Conservation (phyloP, 1,140 invertebrate species). For the Leucophenga varia region DNA sequence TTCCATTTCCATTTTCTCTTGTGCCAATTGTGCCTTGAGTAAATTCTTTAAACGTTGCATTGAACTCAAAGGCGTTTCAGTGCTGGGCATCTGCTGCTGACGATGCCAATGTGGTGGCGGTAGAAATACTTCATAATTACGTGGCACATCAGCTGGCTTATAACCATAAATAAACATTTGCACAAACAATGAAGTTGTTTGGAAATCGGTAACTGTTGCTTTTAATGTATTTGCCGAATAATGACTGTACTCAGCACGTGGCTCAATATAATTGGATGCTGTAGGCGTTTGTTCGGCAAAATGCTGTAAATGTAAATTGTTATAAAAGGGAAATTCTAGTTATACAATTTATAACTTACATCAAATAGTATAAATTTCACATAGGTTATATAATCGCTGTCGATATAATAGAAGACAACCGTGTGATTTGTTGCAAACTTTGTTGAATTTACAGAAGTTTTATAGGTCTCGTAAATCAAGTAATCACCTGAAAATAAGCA, state of each 20-base stretch:
- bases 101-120: slow-evolving; percentile 16
- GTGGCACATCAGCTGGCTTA: slow-evolving; percentile 15
- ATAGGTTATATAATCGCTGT: slow-evolving; percentile 40
- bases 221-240: slow-evolving; percentile 31
- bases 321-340: too few relatives aligned
- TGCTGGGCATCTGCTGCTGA: not conserved
- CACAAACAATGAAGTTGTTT: slow-evolving; percentile 30
- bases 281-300: slow-evolving; percentile 7
- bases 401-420: slow-evolving; percentile 40
- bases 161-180: slow-evolving; percentile 47
- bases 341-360: too few relatives aligned
- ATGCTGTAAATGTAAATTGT: slow-evolving; percentile 21
- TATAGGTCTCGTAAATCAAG: slow-evolving; percentile 33
- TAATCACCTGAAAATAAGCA: slow-evolving; percentile 27
- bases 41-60: slow-evolving; percentile 18
- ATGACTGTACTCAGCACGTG: slow-evolving; percentile 38
- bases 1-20: not conserved
- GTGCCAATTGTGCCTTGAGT: slow-evolving; percentile 15
- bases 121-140: slow-evolving; percentile 30
- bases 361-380: slow-evolving; percentile 40
- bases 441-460: slow-evolving; percentile 14
- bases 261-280: slow-evolving; percentile 14
- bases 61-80: slow-evolving; percentile 6
- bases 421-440: slow-evolving; percentile 17
- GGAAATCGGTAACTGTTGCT: slow-evolving; percentile 32